These are phyloP conservation scores for Chesias legatella DNA, from an alignment of 2,888 invertebrate species.

Conservation along the genomic window DNA sequence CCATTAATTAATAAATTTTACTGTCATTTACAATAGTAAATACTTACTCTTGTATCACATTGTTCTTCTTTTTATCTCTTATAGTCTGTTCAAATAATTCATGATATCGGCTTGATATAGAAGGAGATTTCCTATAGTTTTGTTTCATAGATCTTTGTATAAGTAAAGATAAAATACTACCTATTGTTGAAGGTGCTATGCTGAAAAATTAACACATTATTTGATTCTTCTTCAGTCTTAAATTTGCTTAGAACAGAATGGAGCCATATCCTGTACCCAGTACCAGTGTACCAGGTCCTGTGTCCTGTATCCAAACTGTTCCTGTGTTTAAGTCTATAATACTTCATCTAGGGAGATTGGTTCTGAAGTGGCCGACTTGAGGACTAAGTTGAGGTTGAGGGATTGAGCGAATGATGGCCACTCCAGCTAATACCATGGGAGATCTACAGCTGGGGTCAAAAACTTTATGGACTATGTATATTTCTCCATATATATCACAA, in stretches of 20 bases:
- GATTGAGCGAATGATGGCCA: too few species aligned
- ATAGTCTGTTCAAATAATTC: slow-evolving; percentile 76
- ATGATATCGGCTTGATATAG: slow-evolving; percentile 77
- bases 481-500: too few species aligned
- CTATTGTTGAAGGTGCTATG: slow-evolving; percentile 81
- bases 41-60: slow-evolving; percentile 82
- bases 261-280: not conserved
- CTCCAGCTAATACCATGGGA: too few species aligned
- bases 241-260: not conserved
- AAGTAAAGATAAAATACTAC: slow-evolving; percentile 85
- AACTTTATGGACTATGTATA: too few species aligned
- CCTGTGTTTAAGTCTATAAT: too few species aligned
- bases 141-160: slow-evolving; percentile 83
- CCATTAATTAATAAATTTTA: too few species aligned
- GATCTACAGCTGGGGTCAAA: too few species aligned
- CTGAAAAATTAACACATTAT: slow-evolving; percentile 52
- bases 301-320: too few species aligned
- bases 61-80: slow-evolving; percentile 70
- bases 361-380: too few species aligned
- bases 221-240: not conserved
- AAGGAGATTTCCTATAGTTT: slow-evolving; percentile 81
- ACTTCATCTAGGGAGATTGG: too few species aligned
- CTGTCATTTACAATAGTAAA: too few species aligned
- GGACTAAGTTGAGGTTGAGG: too few species aligned
- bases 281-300: not conserved